Base-by-base conservation (phyloP, 1,140 invertebrate species). In the Bombus huntii region DNA sequence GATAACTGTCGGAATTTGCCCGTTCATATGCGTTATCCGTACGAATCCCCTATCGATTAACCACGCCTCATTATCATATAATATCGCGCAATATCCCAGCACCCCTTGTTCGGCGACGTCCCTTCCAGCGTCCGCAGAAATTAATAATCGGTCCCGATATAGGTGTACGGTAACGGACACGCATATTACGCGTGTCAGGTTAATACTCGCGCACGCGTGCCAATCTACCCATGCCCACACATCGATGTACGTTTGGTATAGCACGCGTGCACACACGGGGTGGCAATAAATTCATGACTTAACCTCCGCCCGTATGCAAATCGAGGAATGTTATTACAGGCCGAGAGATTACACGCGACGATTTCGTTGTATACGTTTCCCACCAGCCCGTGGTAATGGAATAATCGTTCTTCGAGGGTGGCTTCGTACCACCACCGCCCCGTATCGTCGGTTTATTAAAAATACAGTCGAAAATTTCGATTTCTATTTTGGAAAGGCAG, bases 201-300 rank as follows among this genome's bases (percentile, higher is more conserved):
- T 72, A 83, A 86, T 76, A 70, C 73, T 44, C 39, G 39, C 44
- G 66, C 68, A 65, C 71, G 42, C 62, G 80, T 81, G 44, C 34
- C 57, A 18, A n/a, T 22, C 34, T 25, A 18, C n/a, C 13, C 47
- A 22, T 28, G 37, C 42, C 65, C 65, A 37, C 68, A 66, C 44
- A 47, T 57, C 37, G 5, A 47, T 39, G 31, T 34, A 68, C 31
- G 31, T 37, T 62, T 34, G 59, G 77, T 68, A n/a, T 39, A 57
- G 47, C 76, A 71, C 82, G 71, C 85, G 74, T 65, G 18, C 62
- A 37, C 44, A 57, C 73, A 89, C 66, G 76, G 86, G 86, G 80
- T 89, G 84, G 82, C 87, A 90, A 93, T 93, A 91, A 93, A 93
- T 93, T 93, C 89, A 92, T 92, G 89, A 92, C 92, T 87, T 85